phyloP scores from a whole-genome alignment of 2,888 invertebrate species.

The Eutolmus rufibarbis region DNA sequence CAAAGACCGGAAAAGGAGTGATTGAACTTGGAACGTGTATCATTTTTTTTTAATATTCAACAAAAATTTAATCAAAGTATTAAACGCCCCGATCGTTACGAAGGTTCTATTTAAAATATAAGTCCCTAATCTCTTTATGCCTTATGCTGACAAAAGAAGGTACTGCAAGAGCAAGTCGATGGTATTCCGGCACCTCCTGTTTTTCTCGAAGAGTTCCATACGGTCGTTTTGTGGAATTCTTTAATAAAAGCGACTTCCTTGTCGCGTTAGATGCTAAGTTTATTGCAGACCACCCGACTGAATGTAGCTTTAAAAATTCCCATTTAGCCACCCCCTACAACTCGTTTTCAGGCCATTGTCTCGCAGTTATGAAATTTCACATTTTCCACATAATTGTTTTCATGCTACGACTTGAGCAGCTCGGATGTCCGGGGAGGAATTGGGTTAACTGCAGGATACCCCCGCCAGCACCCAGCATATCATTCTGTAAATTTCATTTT shows the following conservation, averaged over 20 bases:
- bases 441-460: not conserved
- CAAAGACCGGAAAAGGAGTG: not conserved
- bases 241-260: slow-evolving; percentile 30
- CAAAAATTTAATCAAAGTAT: not conserved
- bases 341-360: slow-evolving; percentile 23
- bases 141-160: not conserved
- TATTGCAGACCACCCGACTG: not conserved
- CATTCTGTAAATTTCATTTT: not conserved
- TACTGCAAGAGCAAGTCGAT: not conserved
- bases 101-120: not conserved
- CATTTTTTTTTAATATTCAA: not conserved
- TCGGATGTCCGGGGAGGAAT: not conserved
- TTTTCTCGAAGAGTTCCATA: not conserved
- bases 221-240: slow-evolving; percentile 5
- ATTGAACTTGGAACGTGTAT: not conserved
- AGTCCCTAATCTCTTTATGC: not conserved
- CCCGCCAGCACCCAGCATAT: not conserved
- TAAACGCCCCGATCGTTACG: not conserved
- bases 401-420: not conserved
- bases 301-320: not conserved
- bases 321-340: not conserved
- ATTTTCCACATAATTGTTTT: slow-evolving; percentile 32
- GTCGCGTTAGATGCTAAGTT: slow-evolving; percentile 1
- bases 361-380: slow-evolving; percentile 25
- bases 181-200: not conserved